Conservation (phyloP, 2,113 vertebrate species). For the Oplegnathus fasciatus region DNA sequence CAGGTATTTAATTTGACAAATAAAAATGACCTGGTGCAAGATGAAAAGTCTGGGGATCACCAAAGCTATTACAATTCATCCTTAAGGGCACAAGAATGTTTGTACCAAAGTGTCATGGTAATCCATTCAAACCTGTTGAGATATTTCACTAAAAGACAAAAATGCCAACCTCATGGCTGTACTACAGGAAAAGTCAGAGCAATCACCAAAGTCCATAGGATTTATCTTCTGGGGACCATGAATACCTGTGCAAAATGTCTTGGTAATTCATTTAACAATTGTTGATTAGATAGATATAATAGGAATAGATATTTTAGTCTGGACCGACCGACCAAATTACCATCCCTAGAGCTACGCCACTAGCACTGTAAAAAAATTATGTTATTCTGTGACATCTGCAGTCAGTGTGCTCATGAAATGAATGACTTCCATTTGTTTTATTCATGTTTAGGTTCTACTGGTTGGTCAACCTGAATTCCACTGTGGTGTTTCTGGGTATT, state of each 20-base stretch:
- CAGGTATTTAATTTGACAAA: background rate
- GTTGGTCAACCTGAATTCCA: constrained; percentile 91
- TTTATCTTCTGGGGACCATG: background rate
- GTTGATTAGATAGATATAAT: too few relatives aligned
- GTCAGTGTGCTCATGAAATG: background rate
- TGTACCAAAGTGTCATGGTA: too few relatives aligned
- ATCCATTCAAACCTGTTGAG: too few relatives aligned
- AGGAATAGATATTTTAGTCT: too few relatives aligned
- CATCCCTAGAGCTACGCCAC: too few relatives aligned
- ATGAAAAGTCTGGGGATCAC: background rate
- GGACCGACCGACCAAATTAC: background rate
- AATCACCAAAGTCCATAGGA: background rate
- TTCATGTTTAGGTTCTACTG: constrained; percentile 89
- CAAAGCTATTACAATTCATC: background rate
- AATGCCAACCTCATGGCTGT: too few relatives aligned
- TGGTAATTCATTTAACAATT: background rate
- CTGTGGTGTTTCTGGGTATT: constrained; percentile 91
- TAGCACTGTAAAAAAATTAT: too few relatives aligned
- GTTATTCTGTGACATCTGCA: background rate
- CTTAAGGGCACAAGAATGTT: too few relatives aligned
- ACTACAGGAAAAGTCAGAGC: background rate
- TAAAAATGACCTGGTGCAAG: background rate
- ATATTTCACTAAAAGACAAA: too few relatives aligned
- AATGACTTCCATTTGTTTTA: constrained; percentile 12
- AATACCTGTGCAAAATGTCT: background rate